Percentiles rank a stretch among this genome's conserved stretches.
phyloP scores from a whole-genome alignment of 2,888 invertebrate genomes.

The Rotaria socialis region DNA sequence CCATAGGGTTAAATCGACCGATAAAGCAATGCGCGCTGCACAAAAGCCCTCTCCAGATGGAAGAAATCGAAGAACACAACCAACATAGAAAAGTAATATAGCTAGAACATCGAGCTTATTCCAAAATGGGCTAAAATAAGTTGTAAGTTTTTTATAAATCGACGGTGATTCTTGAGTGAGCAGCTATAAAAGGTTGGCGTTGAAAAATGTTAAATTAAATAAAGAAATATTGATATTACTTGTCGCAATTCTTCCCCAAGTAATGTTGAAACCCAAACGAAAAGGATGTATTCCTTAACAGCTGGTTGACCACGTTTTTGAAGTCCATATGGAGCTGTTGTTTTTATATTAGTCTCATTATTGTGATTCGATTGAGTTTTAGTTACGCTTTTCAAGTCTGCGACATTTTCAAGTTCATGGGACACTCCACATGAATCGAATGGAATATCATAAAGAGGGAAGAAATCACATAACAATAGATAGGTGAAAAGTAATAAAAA shows the following conservation, averaged over 20 bases:
- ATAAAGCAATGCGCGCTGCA: conserved; percentile 56
- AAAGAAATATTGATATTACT: conserved; percentile 49
- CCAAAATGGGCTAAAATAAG: conserved; percentile 57
- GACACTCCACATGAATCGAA: not conserved
- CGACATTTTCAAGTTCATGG: not conserved
- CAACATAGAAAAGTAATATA: conserved; percentile 52
- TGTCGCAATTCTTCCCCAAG: conserved; percentile 57
- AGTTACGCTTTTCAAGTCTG: not conserved
- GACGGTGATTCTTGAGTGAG: conserved; percentile 49
- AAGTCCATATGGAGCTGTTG: not conserved
- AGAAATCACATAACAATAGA: not conserved
- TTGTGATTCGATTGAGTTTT: not conserved
- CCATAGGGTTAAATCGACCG: conserved; percentile 57
- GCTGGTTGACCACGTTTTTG: not conserved
- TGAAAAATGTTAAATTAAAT: no score
- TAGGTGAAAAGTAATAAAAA: not conserved
- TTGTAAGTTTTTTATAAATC: conserved; percentile 51
- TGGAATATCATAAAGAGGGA: not conserved
- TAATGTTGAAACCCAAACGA: conserved; percentile 56
- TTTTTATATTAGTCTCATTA: not conserved
- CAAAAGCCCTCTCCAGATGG: conserved; percentile 49
- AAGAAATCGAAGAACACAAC: conserved; percentile 51
- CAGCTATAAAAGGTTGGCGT: not conserved
- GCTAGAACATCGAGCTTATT: conserved; percentile 57
- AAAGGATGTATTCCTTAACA: conserved; percentile 49